These are phyloP conservation scores for Plebejus anna DNA, from an alignment of 2,888 invertebrate species.

Conservation along the genomic window DNA sequence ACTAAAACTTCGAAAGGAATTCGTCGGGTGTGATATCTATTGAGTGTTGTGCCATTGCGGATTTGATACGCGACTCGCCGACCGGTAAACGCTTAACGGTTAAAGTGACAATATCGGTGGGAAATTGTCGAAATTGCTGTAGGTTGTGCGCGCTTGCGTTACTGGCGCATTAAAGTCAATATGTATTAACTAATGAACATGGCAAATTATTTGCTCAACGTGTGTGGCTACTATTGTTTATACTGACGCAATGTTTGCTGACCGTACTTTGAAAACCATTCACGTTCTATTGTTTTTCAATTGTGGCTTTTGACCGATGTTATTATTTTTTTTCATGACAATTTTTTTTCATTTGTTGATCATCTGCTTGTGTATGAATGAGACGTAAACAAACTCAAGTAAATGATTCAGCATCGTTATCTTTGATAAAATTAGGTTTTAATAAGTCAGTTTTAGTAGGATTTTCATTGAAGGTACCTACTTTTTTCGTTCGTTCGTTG, in stretches of 20 bases:
- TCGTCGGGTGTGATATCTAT: slow-evolving; percentile 47
- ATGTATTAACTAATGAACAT: slow-evolving; percentile 34
- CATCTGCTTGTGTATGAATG: neutral
- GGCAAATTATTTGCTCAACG: slow-evolving; percentile 34
- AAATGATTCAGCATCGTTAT: neutral
- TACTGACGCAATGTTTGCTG: slow-evolving; percentile 35
- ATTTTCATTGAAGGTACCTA: neutral
- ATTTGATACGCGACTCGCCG: slow-evolving; percentile 57
- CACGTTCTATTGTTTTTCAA: slow-evolving; percentile 14
- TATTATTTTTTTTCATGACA: neutral
- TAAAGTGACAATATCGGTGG: slow-evolving; percentile 31
- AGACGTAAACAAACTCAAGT: neutral
- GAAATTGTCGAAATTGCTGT: slow-evolving; percentile 32
- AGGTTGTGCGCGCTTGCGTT: slow-evolving; percentile 10
- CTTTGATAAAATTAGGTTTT: neutral
- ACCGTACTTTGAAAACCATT: slow-evolving; percentile 25
- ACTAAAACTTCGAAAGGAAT: slow-evolving; percentile 53
- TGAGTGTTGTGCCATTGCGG: slow-evolving; percentile 48
- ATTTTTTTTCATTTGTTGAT: neutral
- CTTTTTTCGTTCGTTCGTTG: neutral
- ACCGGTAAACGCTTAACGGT: slow-evolving; percentile 52
- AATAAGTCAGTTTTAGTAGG: neutral
- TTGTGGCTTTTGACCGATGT: neutral
- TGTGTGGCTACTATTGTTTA: slow-evolving; percentile 36
- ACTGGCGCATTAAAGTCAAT: slow-evolving; percentile 27